Base-by-base conservation (phyloP, 2,888 invertebrate genomes). In the Drosophila basisetae region DNA sequence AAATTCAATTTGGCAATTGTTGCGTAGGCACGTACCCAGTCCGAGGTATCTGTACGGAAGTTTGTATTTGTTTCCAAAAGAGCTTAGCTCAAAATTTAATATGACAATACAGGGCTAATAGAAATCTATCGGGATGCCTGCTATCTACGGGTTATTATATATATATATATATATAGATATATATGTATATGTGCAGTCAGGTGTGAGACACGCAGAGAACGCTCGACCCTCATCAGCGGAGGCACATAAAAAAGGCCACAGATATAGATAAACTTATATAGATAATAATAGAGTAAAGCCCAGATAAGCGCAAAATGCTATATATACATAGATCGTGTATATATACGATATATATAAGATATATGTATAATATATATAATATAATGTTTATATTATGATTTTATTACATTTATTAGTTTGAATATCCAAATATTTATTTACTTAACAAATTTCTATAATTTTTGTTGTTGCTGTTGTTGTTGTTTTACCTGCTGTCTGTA, bases 11-110 rank as follows among this genome's bases (percentile, higher is more conserved):
- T 33, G 11, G 13, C 28, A 58, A 62, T 41, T 41, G 33, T 10
- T 28, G 4, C 2, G 49, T 62, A 7, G 47, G 68, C 76, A 76
- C 76, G 76, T 76, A 76, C 77, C 64, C 76, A 56, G 54, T 22
- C 31, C 39, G 25, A 33, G 39, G 55, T 47, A 55, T 35, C 52
- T 35, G 9, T 9, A 6, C 47, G 22, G 22, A 33, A 33, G 13
- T 13, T 4, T 53, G 4, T 33, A 18, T 55, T 5, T n/a, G 18
- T 53, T 50, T 11, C 28, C 9, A 43, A 63, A 30, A 18, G 30
- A 35, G 30, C 66, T 35, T 47, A 53, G 66, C 9, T 18, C n/a
- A 41, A 52, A 22, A 13, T 5, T 1, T 9, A 35, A 11, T 28
- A 35, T 30, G 18, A 3, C 50, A 50, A 50, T 30, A 50, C 28